Base-by-base conservation (phyloP, 2,797 vertebrate species). In the Lophura swinhoii region DNA sequence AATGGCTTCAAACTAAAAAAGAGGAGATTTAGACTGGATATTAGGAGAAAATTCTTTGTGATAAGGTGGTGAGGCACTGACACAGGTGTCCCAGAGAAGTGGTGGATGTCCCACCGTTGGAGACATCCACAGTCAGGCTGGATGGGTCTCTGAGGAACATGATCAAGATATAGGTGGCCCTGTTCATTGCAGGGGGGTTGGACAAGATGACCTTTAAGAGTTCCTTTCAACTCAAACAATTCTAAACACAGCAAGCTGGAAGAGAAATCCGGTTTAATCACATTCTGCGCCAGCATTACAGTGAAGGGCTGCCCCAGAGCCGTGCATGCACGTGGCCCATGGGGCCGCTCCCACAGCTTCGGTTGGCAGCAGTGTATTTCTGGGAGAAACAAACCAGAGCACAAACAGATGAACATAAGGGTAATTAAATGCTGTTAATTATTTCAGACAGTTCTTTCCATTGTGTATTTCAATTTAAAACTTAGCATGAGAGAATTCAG, bases 371-470 rank as follows among this genome's bases (percentile, higher is more conserved):
- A 66, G 7, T 21, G 68, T 69, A 14, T 56, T 94, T 78, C 76
- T 63, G 48, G 17, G 55, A 88, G 67, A 95, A 84, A 62, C 48
- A 93, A 85, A 84, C 20, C 79, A 84, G 70, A 92, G 72, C 55
- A 55, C 29, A 82, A 60, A 58, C 13, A 66, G n/a, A 72, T 51
- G 44, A 92, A 14, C 9, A 14, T 10, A 7, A 84, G 21, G 85
- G 4, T 55, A 91, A 95, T 53, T 29, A 70, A 81, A 75, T 2
- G 7, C 9, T 70, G 51, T 43, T 88, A 60, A 59, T 63, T 51
- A 59, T 11, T 78, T 64, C 48, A 75, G 63, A 60, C n/a, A 24
- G 6, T 58, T 80, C 20, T 69, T 31, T 88, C 62, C 1, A 0
- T 5, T 72, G 33, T 49, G 55, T 69, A 72, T 56, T 56, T 75